Evolutionary conservation across 2,113 vertebrate species (phyloP).

Genomic region (Casuarius casuarius): DNA sequence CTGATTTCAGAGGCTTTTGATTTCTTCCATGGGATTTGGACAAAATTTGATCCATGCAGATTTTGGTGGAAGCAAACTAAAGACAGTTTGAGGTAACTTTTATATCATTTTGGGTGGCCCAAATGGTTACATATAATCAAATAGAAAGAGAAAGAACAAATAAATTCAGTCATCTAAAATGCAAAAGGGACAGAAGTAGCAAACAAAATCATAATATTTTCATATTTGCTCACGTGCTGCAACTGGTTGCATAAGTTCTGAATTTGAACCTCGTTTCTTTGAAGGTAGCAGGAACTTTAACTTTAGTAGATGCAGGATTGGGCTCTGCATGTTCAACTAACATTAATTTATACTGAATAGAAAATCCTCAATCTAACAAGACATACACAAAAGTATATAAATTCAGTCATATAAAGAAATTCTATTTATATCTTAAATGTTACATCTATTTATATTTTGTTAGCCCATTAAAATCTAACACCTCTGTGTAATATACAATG

Average conservation of each 20-base stretch:
- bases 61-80: background rate
- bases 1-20: background rate
- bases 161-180: background rate
- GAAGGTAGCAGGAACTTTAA: background rate
- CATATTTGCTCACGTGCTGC: background rate
- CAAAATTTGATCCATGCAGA: background rate
- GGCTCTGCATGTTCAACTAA: background rate
- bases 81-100: background rate
- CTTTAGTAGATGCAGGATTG: background rate
- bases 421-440: background rate
- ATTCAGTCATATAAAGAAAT: background rate
- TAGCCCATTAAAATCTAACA: background rate
- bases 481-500: background rate
- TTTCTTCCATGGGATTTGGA: background rate
- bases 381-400: background rate
- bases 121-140: background rate
- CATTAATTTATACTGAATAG: background rate
- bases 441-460: background rate
- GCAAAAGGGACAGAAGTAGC: background rate
- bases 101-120: background rate
- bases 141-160: background rate
- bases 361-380: background rate
- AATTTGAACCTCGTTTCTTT: background rate
- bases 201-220: background rate
- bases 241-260: background rate